phyloP scores from a whole-genome alignment of 1,140 invertebrate species.

The Zaprionus africanus region DNA sequence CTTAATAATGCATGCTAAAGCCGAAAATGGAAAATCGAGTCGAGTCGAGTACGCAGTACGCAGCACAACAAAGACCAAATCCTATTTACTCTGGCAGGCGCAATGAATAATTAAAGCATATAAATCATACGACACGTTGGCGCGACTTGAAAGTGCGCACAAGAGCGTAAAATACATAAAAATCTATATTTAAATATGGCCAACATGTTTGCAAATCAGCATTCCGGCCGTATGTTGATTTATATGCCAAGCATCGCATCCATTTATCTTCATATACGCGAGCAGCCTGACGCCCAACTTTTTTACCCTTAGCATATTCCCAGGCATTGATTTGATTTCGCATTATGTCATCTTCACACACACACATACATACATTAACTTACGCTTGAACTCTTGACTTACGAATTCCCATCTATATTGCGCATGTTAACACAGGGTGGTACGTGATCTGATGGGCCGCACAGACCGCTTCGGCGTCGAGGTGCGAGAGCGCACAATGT shows the following conservation, averaged over 20 bases:
- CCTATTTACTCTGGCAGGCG: conserved; percentile 34
- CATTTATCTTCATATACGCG: conserved; percentile 71
- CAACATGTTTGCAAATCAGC: conserved; percentile 62
- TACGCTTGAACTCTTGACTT: conserved; percentile 29
- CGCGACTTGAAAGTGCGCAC: conserved; percentile 70
- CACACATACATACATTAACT: not conserved
- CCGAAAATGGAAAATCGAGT: conserved; percentile 2
- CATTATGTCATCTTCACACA: conserved; percentile 24
- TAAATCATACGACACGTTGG: conserved; percentile 76
- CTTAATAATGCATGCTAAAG: conserved; percentile 5
- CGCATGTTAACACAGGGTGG: conserved; percentile 85
- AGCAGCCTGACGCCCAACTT: conserved; percentile 31
- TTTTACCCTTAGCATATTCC: conserved; percentile 30
- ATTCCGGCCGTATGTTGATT: conserved; percentile 56
- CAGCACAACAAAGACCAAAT: conserved; percentile 7
- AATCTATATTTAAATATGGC: conserved; percentile 66
- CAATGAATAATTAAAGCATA: conserved; percentile 78
- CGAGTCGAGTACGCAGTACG: not conserved
- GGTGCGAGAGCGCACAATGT: conserved; percentile 92
- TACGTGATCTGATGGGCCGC: conserved; percentile 89
- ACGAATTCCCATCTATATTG: conserved; percentile 13
- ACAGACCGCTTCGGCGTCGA: conserved; percentile 94
- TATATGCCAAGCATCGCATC: conserved; percentile 79
- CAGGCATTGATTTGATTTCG: conserved; percentile 53
- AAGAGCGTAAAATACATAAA: conserved; percentile 66